A percentile compares a stretch with the other conserved stretches of the same genome.
phyloP scores from a whole-genome alignment of 1,140 invertebrate genomes.

The Leptinotarsa undecemlineata region DNA sequence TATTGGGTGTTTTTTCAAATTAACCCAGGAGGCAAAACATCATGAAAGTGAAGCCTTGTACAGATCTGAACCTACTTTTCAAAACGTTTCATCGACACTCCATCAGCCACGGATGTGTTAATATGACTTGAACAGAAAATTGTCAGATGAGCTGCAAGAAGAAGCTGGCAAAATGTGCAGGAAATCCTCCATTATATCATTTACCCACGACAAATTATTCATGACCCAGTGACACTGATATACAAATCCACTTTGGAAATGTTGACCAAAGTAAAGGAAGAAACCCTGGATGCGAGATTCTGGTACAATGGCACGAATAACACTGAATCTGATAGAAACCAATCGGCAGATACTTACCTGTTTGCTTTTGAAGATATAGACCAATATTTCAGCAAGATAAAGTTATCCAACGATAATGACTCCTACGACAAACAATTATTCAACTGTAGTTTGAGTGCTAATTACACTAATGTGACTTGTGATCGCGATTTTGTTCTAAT shows the following conservation, averaged over 20 bases:
- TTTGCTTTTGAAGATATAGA: conserved; percentile 52
- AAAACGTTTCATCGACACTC: neutral
- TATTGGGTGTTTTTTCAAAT: too few relatives aligned
- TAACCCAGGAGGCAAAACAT: neutral
- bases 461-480: conserved; percentile 45
- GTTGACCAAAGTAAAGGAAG: conserved; percentile 30
- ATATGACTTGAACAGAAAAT: neutral
- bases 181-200: too few relatives aligned
- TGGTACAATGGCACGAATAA: conserved; percentile 39
- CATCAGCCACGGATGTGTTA: neutral
- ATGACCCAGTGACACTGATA: neutral
- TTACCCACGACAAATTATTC: too few relatives aligned
- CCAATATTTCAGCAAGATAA: conserved; percentile 52
- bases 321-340: conserved; percentile 29
- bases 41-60: neutral
- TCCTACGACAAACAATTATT: conserved; percentile 39
- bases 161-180: too few relatives aligned
- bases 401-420: conserved; percentile 43
- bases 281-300: conserved; percentile 24
- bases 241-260: conserved; percentile 26
- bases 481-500: conserved; percentile 8
- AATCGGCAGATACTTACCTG: conserved; percentile 45
- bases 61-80: neutral
- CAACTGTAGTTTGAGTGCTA: conserved; percentile 45
- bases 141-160: neutral